phyloP scores from a whole-genome alignment of 2,888 invertebrate species.

The Platycnemis pennipes region DNA sequence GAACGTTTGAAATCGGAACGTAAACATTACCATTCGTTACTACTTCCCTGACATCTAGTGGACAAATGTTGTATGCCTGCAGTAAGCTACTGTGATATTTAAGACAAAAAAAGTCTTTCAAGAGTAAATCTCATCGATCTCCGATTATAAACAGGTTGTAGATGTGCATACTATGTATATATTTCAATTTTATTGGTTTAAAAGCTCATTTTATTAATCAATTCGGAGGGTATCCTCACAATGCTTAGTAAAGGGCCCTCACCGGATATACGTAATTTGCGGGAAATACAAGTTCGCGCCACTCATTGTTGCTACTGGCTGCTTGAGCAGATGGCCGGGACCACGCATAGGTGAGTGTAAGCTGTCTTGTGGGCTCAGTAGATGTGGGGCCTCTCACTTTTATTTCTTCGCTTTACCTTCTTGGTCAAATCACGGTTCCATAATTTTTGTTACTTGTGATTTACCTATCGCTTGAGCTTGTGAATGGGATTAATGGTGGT shows the following conservation, averaged over 20 bases:
- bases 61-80: background rate
- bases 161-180: background rate
- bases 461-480: background rate
- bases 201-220: no score
- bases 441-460: background rate
- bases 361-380: slow-evolving; percentile 55
- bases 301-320: slow-evolving; percentile 73
- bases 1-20: slow-evolving; percentile 49
- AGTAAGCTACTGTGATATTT: background rate
- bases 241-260: slow-evolving; percentile 71
- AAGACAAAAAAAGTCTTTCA: no score
- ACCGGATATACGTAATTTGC: slow-evolving; percentile 73
- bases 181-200: no score
- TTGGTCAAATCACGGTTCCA: background rate
- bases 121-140: background rate
- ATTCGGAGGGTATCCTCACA: background rate
- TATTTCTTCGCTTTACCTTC: background rate
- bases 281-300: slow-evolving; percentile 73
- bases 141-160: background rate
- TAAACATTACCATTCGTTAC: slow-evolving; percentile 20
- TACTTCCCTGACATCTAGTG: slow-evolving; percentile 49
- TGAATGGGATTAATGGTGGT: background rate
- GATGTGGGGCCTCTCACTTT: background rate
- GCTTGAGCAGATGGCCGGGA: slow-evolving; percentile 72
- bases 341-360: slow-evolving; percentile 71